phyloP scores from a whole-genome alignment of 2,888 invertebrate species.

The Encarsia formosa region DNA sequence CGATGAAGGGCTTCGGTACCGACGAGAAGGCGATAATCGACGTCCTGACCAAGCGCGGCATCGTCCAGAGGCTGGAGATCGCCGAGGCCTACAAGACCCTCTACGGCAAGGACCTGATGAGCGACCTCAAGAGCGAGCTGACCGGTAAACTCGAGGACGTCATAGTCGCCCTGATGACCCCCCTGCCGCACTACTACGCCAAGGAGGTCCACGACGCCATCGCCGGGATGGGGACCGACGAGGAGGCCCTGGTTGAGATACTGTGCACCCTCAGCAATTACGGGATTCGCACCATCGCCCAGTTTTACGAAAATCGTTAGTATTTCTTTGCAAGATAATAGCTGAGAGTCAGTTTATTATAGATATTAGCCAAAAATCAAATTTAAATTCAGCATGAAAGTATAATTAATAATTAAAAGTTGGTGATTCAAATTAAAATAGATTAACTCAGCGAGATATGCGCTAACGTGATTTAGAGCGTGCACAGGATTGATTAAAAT shows the following conservation, averaged over 20 bases:
- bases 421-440: no score
- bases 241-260: constrained; percentile 88
- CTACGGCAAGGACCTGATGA: constrained; percentile 79
- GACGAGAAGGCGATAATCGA: constrained; percentile 90
- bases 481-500: no score
- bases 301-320: constrained; percentile 78
- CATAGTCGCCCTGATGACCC: constrained; percentile 86
- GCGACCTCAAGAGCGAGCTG: constrained; percentile 83
- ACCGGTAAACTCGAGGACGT: constrained; percentile 87
- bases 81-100: constrained; percentile 86
- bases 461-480: no score
- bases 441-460: no score
- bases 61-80: constrained; percentile 87
- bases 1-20: constrained; percentile 91
- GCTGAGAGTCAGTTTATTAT: no score
- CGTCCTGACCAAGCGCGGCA: constrained; percentile 81
- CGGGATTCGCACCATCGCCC: constrained; percentile 78
- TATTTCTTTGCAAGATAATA: no score
- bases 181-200: constrained; percentile 85
- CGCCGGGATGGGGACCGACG: constrained; percentile 81
- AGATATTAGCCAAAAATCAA: no score
- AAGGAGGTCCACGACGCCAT: constrained; percentile 86
- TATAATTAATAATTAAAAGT: no score
- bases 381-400: no score
- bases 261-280: constrained; percentile 88